Conservation (phyloP, 2,888 invertebrate species). For the Callinectes sapidus region DNA sequence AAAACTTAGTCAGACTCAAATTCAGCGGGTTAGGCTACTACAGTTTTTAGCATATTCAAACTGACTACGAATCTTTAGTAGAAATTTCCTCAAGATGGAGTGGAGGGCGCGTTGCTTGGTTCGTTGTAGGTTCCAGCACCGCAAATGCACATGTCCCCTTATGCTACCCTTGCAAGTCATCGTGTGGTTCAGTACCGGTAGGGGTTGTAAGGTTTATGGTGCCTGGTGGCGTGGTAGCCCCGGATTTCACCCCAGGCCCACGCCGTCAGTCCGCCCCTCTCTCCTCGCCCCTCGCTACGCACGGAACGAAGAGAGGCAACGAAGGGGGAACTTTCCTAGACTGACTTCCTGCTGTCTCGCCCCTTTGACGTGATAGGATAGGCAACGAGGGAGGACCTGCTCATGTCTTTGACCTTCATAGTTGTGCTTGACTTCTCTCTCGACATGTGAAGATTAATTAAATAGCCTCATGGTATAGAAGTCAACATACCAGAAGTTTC, state of each 20-base stretch:
- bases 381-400: not conserved
- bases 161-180: not conserved
- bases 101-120: not conserved
- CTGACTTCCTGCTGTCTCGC: not conserved
- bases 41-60: not conserved
- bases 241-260: conserved; percentile 24
- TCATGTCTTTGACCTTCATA: not conserved
- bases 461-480: not conserved
- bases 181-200: not conserved
- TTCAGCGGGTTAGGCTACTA: not conserved
- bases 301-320: conserved; percentile 17
- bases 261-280: not conserved
- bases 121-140: not conserved
- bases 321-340: not conserved
- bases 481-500: not conserved
- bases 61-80: no score
- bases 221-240: conserved; percentile 32
- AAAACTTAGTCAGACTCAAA: not conserved
- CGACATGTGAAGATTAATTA: not conserved
- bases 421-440: not conserved
- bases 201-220: conserved; percentile 28
- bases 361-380: not conserved
- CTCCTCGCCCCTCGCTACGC: not conserved
- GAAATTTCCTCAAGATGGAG: not conserved
- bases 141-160: not conserved